phyloP scores from a whole-genome alignment of 2,113 vertebrate species.

The Microcebus tavaratra region DNA sequence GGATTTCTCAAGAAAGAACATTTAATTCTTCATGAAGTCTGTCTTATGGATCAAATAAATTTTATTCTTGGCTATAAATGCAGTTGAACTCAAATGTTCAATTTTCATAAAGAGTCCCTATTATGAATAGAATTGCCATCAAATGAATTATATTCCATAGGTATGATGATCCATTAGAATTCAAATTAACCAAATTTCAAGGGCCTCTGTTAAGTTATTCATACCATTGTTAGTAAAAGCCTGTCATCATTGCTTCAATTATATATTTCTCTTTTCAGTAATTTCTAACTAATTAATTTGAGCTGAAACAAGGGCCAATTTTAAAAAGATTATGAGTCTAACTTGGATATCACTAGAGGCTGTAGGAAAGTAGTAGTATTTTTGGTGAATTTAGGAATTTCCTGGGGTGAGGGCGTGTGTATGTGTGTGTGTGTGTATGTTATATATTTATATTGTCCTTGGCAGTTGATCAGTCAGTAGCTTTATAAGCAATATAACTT shows the following conservation, averaged over 20 bases:
- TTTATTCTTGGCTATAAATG: conserved; percentile 61
- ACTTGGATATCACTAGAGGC: not conserved
- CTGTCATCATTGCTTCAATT: not conserved
- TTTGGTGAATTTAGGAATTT: not conserved
- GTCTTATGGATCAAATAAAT: conserved; percentile 52
- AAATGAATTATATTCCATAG: conserved; percentile 61
- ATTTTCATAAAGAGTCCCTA: conserved; percentile 60
- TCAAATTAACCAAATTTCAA: conserved; percentile 61
- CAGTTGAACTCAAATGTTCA: conserved; percentile 60
- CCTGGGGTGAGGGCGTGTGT: fast-evolving
- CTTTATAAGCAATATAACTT: not conserved
- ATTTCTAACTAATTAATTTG: conserved; percentile 26
- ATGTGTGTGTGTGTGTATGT: fast-evolving
- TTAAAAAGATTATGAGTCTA: not conserved
- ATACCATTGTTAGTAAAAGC: conserved; percentile 33
- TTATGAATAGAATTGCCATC: conserved; percentile 47
- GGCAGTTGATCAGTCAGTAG: not conserved
- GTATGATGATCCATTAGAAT: conserved; percentile 38
- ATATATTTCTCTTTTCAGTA: not conserved
- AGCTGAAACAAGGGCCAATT: not conserved
- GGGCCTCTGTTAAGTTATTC: conserved; percentile 11
- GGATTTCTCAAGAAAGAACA: conserved; percentile 40
- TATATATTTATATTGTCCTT: not conserved
- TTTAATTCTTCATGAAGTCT: conserved; percentile 57
- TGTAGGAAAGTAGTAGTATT: not conserved